Evolutionary conservation across 2,888 invertebrate species (phyloP).

Genomic region (Dicyrtomina minuta): DNA sequence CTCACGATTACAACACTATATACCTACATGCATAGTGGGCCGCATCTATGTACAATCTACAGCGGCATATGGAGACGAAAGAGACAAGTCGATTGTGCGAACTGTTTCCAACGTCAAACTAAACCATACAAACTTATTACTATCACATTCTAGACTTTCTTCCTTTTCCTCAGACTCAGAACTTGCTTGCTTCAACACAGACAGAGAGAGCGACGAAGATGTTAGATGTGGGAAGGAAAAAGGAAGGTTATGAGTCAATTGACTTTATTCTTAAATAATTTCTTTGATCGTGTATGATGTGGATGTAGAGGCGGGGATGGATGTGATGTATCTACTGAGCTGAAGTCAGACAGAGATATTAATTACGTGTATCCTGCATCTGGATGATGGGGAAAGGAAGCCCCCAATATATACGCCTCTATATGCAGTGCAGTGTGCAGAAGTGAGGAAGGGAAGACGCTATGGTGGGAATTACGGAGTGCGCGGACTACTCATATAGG

Average conservation of each 20-base stretch:
- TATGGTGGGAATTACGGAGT: no score
- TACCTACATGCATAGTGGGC: no score
- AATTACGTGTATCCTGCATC: slow-evolving; percentile 12
- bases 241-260: slow-evolving; percentile 12
- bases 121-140: no score
- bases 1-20: no score
- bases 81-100: background rate
- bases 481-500: background rate
- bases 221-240: background rate
- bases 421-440: no score
- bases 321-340: background rate
- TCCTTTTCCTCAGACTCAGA: no score
- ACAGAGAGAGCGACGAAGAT: background rate
- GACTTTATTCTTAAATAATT: slow-evolving; percentile 18
- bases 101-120: background rate
- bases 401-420: no score
- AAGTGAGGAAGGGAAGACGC: no score
- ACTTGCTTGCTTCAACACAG: background rate
- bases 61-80: background rate
- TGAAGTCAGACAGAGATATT: slow-evolving; percentile 3
- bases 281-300: slow-evolving; percentile 12
- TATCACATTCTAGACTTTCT: background rate
- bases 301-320: background rate
- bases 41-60: no score
- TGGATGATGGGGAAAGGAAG: background rate